Evolutionary conservation across 2,797 vertebrate species (phyloP), one percentile per base, ranked within the genome.

Genomic region (Morus bassanus): DNA sequence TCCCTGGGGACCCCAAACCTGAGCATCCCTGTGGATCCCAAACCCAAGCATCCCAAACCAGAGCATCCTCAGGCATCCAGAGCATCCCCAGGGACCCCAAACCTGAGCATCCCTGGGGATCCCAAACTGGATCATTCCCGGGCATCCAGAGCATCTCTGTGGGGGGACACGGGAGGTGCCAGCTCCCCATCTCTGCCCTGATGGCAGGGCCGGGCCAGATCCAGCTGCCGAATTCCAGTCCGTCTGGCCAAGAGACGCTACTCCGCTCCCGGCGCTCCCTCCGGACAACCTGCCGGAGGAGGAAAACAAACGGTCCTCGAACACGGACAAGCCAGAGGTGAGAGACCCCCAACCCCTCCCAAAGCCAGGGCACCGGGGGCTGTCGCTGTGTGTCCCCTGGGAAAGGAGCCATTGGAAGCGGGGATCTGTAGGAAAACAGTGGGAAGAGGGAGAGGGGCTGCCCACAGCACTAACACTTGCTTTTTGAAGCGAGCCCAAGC

Each of bases 311-410:
- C 6, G 2, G 2, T 6, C 50, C 61, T 39, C 7, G 1, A 45
- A 43, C 18, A 13, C 0, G 11, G 59, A 31, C 27, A 12, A 59
- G 13, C 19, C 0, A 1, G 39, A 53, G 31, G 18, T 0, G 2
- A 67, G 37, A 69, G 30, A 46, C 45, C 11, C 54, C 70, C 45
- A 5, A 2, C 3, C 39, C 60, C 17, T 25, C 53, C 61, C 22
- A 1, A 7, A 15, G 24, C 0, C 0, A 18, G 30, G 30, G 3
- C 19, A 18, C 3, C 0, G 1, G 5, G 45, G 24, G 33, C 2
- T 14, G 0, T 22, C 1, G 0, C 73, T 3, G 8, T 1, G 37
- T 9, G 6, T 18, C 2, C 23, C 17, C 16, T 0, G 3, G 30
- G 45, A 73, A 59, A 69, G 22, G 7, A 18, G 41, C 17, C 4